phyloP scores from a whole-genome alignment of 2,797 vertebrate species.

The Naso thynnoides region DNA sequence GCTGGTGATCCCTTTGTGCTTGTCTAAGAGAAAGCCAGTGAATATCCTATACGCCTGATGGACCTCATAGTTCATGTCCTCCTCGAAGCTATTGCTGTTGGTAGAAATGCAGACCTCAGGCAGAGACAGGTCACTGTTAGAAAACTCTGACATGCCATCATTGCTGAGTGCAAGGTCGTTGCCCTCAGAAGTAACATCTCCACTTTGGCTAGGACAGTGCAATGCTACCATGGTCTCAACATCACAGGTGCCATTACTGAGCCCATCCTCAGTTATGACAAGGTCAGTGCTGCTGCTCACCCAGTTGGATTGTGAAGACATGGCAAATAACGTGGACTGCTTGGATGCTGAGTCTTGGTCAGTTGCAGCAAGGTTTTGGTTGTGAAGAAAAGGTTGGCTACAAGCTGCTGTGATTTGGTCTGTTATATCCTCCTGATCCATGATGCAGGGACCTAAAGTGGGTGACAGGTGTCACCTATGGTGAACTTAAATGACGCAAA shows the following conservation, averaged over 20 bases:
- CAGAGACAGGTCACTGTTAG: conserved; percentile 76
- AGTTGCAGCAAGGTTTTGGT: conserved; percentile 35
- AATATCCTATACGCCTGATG: conserved; percentile 94
- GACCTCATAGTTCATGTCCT: conserved; percentile 89
- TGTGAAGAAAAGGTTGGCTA: conserved; percentile 45
- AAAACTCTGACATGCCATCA: conserved; percentile 73
- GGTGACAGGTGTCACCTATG: conserved; percentile 53
- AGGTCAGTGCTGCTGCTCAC: conserved; percentile 41
- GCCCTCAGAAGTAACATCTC: conserved; percentile 35
- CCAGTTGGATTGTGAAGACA: conserved; percentile 65
- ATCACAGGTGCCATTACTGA: conserved; percentile 71
- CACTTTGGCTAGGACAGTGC: conserved; percentile 46
- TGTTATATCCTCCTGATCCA: conserved; percentile 61
- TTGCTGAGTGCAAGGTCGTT: conserved; percentile 56
- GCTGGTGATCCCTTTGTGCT: conserved; percentile 89
- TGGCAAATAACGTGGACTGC: conserved; percentile 31
- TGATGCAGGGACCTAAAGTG: conserved; percentile 51
- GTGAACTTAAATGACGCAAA: conserved; percentile 45
- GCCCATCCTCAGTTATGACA: conserved; percentile 46
- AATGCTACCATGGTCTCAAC: conserved; percentile 57
- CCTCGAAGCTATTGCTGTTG: conserved; percentile 74
- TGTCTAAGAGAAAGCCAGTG: conserved; percentile 92
- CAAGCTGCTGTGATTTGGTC: conserved; percentile 56
- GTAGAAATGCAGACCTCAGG: conserved; percentile 81
- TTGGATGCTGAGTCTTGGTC: conserved; percentile 37